These are phyloP conservation scores for Haliclystus octoradiatus DNA, from an alignment of 30 jellyfish, hydroid and myxozoan genomes.

Conservation along the genomic window DNA sequence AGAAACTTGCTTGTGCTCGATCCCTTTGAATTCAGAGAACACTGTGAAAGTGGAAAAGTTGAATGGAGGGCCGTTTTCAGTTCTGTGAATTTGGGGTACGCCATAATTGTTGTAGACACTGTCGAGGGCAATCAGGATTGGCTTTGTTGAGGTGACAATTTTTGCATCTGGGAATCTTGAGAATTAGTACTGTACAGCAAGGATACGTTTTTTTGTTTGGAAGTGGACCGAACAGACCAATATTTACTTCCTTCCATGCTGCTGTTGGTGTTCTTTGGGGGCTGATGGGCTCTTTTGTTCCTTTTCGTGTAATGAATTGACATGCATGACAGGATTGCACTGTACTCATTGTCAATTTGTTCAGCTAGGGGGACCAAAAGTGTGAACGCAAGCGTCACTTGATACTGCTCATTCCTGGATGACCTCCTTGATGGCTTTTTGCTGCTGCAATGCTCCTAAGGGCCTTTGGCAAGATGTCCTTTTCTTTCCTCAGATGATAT, in stretches of 20 bases:
- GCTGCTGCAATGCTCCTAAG: conserved; percentile 28
- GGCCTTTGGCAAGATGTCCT: conserved; percentile 22
- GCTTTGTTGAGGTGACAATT: conserved; percentile 17
- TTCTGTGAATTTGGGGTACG: conserved; percentile 16
- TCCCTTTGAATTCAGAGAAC: conserved; percentile 1
- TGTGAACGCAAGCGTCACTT: conserved; percentile 29
- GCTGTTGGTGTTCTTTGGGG: conserved; percentile 7
- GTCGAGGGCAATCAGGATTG: conserved; percentile 19
- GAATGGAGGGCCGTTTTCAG: conserved; percentile 50
- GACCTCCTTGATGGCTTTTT: conserved; percentile 45
- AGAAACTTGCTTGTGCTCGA: not conserved
- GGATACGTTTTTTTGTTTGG: conserved; percentile 30
- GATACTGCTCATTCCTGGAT: conserved; percentile 22
- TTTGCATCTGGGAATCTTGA: conserved; percentile 42
- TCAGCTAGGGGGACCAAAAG: conserved; percentile 35
- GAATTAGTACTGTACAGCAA: conserved; percentile 25
- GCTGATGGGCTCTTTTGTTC: conserved; percentile 41
- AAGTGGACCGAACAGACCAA: conserved; percentile 46
- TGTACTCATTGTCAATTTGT: conserved; percentile 7
- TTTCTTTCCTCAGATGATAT: conserved; percentile 11
- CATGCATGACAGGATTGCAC: conserved; percentile 22
- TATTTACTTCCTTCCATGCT: conserved; percentile 43
- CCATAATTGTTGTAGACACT: conserved; percentile 25
- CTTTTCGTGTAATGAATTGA: conserved; percentile 23
- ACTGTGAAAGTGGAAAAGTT: not conserved